phyloP scores from a whole-genome alignment of 2,888 invertebrate species.

The Phortica okadai region DNA sequence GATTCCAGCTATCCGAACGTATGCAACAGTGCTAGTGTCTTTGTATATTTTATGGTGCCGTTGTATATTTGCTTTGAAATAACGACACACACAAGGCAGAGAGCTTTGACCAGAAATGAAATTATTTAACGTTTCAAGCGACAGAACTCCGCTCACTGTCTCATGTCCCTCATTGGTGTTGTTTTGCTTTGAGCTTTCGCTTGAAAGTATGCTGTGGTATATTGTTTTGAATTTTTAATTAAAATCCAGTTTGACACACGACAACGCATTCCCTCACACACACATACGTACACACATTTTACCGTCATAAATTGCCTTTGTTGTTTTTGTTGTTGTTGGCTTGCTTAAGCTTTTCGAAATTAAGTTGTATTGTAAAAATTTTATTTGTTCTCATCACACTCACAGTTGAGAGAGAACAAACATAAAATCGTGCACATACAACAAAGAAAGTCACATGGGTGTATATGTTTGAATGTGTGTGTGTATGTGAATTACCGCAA shows the following conservation, averaged over 20 bases:
- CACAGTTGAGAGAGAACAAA: neutral
- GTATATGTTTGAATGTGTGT: neutral
- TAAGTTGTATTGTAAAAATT: constrained; percentile 17
- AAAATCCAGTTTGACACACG: constrained; percentile 39
- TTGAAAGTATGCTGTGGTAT: constrained; percentile 5
- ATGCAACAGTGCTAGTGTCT: constrained; percentile 3
- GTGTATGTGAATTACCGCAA: neutral
- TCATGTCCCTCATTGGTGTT: neutral
- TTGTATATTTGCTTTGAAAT: no score
- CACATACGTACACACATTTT: constrained; percentile 21
- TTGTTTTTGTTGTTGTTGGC: neutral
- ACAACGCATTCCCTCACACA: neutral
- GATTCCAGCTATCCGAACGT: neutral
- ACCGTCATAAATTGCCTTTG: constrained; percentile 36
- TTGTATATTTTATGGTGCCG: neutral
- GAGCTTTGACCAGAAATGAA: no score
- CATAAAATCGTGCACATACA: no score
- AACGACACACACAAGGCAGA: no score
- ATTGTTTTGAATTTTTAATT: constrained; percentile 49
- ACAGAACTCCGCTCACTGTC: neutral
- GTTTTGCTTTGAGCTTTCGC: constrained; percentile 8
- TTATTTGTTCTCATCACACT: neutral
- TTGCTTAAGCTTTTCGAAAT: neutral
- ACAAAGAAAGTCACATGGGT: no score
- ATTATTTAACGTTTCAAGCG: no score